Evolutionary conservation across 2,888 invertebrate genomes (phyloP), one percentile per base, ranked within the genome.

Genomic region (Ischnura elegans): DNA sequence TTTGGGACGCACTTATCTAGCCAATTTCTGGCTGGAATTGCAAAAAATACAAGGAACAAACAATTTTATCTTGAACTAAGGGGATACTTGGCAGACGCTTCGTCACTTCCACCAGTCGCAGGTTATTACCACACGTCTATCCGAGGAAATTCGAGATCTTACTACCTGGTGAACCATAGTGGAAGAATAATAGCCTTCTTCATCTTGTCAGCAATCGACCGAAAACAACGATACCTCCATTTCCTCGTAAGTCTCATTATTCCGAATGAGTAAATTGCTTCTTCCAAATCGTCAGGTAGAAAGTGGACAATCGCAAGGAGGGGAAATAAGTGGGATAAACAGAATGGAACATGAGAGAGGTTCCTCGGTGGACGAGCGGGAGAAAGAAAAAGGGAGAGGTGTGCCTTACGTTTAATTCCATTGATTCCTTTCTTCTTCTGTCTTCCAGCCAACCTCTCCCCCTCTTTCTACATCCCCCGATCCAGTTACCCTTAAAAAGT

Each of bases 331-430:
- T 76, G 76, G 76, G 76, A 29, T 76, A 36, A 76, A 76, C 76
- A 76, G 29, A 76, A 76, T 36, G 36, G 76, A 55, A 55, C 10
- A 16, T 10, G 87, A 87, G 87, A 87, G 55, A 51, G 55, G 45
- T 43, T 2, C 76, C 36, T 76, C 2, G 19, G 51, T 51, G 51
- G n/a, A n/a, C n/a, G n/a, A n/a, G n/a, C n/a, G n/a, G n/a, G n/a
- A n/a, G n/a, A n/a, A n/a, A n/a, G n/a, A n/a, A n/a, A n/a, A n/a
- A n/a, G n/a, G 6, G 55, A 55, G 46, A 55, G 61, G 61, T 42
- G 61, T 29, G 61, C 61, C 55, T 90, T 90, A 61, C 61, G 45
- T 51, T 86, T 90, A 90, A 90, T 90, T 86, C 86, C 86, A 45
- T 46, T 46, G 45, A 86, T n/a, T 16, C 36, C 76, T 16, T 76